These are phyloP conservation scores for Holacanthella duospinosa DNA, from an alignment of 2,888 invertebrate species.

Conservation along the genomic window DNA sequence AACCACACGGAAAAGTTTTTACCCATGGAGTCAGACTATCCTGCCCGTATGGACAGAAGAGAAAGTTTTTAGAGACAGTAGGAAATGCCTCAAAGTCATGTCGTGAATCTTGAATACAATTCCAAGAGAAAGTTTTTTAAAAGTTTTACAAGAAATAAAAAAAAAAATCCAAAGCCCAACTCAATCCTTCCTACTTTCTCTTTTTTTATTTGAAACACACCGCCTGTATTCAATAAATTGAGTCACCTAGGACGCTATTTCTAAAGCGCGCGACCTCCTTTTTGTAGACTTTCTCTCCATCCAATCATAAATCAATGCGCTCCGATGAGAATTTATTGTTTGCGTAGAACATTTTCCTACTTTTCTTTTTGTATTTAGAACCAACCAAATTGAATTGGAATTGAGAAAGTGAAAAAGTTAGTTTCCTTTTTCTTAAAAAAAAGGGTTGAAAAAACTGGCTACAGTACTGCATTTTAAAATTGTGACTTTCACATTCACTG, in stretches of 20 bases:
- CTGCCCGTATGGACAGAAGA: not conserved
- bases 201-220: not conserved
- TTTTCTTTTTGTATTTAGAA: not conserved
- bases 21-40: not conserved
- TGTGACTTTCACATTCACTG: not conserved
- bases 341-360: not conserved
- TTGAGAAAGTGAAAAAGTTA: not conserved
- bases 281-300: not conserved
- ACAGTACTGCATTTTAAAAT: not conserved
- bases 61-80: constrained; percentile 7
- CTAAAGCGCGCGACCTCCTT: not conserved
- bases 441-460: not conserved
- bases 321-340: constrained; percentile 1
- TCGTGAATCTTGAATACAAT: constrained; percentile 20
- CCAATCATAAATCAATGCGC: not conserved
- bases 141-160: not conserved
- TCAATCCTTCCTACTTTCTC: constrained; percentile 1
- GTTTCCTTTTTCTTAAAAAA: too few relatives aligned
- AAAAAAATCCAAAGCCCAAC: not conserved
- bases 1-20: constrained; percentile 1
- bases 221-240: constrained; percentile 2
- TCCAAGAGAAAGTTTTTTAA: constrained; percentile 11
- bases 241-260: constrained; percentile 2
- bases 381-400: not conserved
- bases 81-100: constrained; percentile 28